Conservation (phyloP, 2,888 invertebrate species). For the Melikaiella ostensackeni region DNA sequence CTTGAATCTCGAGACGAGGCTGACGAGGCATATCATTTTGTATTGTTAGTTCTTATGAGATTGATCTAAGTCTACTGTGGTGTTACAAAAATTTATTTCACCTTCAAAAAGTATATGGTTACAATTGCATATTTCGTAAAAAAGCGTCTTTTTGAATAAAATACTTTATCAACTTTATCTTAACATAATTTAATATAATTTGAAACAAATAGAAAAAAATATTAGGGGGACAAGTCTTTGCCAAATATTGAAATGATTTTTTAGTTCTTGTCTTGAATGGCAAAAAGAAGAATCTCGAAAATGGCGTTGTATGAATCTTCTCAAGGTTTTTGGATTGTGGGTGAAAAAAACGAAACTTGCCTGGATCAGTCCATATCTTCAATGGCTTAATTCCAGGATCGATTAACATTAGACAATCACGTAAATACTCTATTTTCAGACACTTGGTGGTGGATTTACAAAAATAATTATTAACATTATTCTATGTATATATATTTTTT, state of each 20-base stretch:
- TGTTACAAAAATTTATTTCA: neutral
- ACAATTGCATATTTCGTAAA: neutral
- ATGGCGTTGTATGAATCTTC: neutral
- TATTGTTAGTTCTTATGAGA: too few relatives aligned
- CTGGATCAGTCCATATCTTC: neutral
- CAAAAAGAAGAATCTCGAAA: neutral
- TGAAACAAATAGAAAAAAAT: neutral
- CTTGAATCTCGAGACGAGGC: neutral
- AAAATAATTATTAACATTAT: neutral
- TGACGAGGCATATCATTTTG: neutral
- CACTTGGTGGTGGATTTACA: slow-evolving; percentile 37
- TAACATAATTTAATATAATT: too few relatives aligned
- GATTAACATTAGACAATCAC: neutral
- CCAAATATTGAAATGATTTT: neutral
- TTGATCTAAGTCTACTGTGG: neutral
- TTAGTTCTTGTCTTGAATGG: neutral
- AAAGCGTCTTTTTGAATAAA: neutral
- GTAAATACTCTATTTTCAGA: neutral
- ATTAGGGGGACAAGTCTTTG: neutral
- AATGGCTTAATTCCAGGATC: neutral
- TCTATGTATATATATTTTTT: too few relatives aligned
- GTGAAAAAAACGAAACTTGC: neutral
- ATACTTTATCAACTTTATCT: too few relatives aligned
- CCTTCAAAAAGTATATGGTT: neutral
- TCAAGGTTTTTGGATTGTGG: neutral